Evolutionary conservation across 2,888 invertebrate genomes (phyloP).

Genomic region (Pristionchus arcanus): DNA sequence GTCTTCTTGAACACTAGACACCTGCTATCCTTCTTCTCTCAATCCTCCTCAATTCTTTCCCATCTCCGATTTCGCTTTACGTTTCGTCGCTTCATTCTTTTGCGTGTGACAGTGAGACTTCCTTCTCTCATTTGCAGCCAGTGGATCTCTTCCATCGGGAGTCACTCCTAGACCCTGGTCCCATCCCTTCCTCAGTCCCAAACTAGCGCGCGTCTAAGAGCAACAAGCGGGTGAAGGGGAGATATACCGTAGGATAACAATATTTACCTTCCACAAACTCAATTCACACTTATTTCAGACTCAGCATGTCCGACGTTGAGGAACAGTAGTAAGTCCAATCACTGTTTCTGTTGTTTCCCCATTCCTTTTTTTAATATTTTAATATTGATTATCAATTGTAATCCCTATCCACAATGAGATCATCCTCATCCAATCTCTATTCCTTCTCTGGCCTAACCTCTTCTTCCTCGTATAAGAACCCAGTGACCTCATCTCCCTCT

Average conservation of each 20-base stretch:
- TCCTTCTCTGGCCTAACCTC: constrained; percentile 39
- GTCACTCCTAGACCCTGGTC: background rate
- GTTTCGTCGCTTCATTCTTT: constrained; percentile 47
- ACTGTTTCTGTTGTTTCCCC: constrained; percentile 11
- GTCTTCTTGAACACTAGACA: constrained; percentile 47
- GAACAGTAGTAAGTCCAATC: constrained; percentile 71
- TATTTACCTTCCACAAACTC: background rate
- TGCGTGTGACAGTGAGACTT: constrained; percentile 11
- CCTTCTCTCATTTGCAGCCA: background rate
- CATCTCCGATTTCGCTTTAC: constrained; percentile 48
- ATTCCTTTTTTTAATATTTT: background rate
- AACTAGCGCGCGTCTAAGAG: constrained; percentile 31
- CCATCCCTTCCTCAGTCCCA: background rate
- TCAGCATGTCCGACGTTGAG: constrained; percentile 72
- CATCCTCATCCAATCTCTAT: constrained; percentile 28
- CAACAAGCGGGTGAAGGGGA: constrained; percentile 22
- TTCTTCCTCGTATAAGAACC: constrained; percentile 41
- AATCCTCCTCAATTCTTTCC: constrained; percentile 31
- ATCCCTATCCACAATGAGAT: constrained; percentile 35
- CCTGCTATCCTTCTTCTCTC: constrained; percentile 8
- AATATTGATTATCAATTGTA: background rate
- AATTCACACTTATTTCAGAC: constrained; percentile 30
- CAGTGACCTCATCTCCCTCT: constrained; percentile 1
- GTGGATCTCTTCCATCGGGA: background rate
- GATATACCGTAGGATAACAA: background rate